These are phyloP conservation scores for Drosophila colorata DNA, from an alignment of 2,888 invertebrate species.

Conservation along the genomic window DNA sequence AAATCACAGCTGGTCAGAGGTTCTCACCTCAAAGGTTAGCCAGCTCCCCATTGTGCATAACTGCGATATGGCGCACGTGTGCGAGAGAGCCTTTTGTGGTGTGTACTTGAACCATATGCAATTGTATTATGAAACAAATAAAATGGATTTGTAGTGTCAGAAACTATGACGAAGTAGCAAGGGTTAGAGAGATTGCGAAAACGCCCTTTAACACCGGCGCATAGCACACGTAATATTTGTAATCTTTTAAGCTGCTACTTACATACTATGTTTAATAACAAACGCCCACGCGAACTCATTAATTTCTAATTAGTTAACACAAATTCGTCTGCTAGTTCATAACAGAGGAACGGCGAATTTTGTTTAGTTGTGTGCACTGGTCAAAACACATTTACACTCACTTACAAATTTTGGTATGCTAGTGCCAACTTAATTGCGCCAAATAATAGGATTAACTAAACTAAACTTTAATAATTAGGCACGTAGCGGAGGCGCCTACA, in stretches of 20 bases:
- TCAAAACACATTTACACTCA: conserved; percentile 7
- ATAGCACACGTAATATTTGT: background rate
- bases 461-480: conserved; percentile 62
- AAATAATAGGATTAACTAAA: conserved; percentile 64
- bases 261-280: conserved; percentile 46
- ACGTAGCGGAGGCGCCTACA: conserved; percentile 58
- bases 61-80: conserved; percentile 38
- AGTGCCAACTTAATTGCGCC: conserved; percentile 35
- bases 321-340: conserved; percentile 7
- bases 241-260: background rate
- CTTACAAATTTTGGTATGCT: conserved; percentile 49
- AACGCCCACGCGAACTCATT: conserved; percentile 26
- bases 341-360: conserved; percentile 5
- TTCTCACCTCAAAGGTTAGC: conserved; percentile 21
- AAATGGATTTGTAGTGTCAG: conserved; percentile 9
- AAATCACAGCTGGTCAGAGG: conserved; percentile 12
- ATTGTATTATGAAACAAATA: conserved; percentile 60
- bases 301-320: conserved; percentile 6
- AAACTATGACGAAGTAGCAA: background rate
- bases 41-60: conserved; percentile 6
- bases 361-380: background rate
- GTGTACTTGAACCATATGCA: conserved; percentile 22
- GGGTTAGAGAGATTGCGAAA: background rate
- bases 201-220: background rate
- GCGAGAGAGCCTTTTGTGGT: conserved; percentile 9